Conservation (phyloP, 2,888 invertebrate genomes). For the Cataglyphis altisquamis region DNA sequence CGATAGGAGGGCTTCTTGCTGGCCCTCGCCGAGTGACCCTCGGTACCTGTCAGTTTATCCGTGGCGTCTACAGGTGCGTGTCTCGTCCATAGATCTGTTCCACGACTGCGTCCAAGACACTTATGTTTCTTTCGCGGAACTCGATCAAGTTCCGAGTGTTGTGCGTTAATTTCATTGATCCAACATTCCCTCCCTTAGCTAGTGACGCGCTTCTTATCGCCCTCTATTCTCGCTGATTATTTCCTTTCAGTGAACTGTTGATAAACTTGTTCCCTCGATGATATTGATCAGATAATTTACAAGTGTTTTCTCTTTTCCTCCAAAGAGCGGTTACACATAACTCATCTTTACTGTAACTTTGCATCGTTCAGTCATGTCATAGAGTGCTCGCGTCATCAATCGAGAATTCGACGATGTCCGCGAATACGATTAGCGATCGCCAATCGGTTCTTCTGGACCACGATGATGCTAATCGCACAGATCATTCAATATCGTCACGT, state of each 20-base stretch:
- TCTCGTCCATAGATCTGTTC: conserved; percentile 17
- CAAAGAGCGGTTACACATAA: background rate
- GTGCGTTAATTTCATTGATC: background rate
- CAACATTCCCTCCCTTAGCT: background rate
- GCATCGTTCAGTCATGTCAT: background rate
- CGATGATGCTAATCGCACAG: conserved; percentile 26
- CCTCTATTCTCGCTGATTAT: background rate
- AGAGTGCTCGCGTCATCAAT: background rate
- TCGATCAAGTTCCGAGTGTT: background rate
- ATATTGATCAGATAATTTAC: background rate
- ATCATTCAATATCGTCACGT: conserved; percentile 43
- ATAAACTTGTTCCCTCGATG: background rate
- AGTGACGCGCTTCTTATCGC: background rate
- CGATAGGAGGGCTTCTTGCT: conserved; percentile 17
- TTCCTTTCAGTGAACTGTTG: background rate
- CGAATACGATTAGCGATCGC: conserved; percentile 5
- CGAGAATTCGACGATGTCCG: background rate
- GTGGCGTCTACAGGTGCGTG: conserved; percentile 31
- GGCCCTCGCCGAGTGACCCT: conserved; percentile 17
- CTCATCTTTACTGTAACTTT: background rate
- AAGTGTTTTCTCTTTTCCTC: background rate
- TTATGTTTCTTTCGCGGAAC: background rate
- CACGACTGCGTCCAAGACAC: background rate
- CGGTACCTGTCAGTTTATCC: conserved; percentile 41
- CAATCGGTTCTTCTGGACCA: conserved; percentile 23